Evolutionary conservation across 53 echinoderm and acorn worm species (phyloP), one percentile per base, ranked within the genome.

Genomic region (Mesocentrotus franciscanus): DNA sequence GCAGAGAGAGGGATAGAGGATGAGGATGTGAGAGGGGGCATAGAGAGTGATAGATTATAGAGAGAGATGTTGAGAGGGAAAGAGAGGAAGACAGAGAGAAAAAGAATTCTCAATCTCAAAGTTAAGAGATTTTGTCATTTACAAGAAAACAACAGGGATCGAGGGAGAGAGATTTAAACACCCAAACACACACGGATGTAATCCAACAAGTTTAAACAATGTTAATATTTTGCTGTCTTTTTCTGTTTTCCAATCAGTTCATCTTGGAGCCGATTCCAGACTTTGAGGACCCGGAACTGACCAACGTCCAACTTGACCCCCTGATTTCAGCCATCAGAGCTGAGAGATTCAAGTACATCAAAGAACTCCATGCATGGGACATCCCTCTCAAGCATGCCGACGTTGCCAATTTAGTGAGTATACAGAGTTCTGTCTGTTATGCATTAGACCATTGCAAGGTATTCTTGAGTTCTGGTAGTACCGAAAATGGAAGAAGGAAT

Each of bases 281-380:
- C 56, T 98, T 97, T 74, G 83, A 97, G 94, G 99, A 99, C 95
- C 96, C 98, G 30, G 97, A 96, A 9, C 26, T 99, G 60, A 95
- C 95, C 58, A 99, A 99, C 42, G 99, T 99, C 71, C 61, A 81
- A 33, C 74, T 99, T 18, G 99, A 98, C 34, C 97, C 98, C 20
- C 95, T 99, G 9, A 78, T 99, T 42, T 56, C 61, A 91, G 93
- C 98, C 33, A 85, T 99, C 60, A 89, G 98, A 78, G 92, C 97
- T 1, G 98, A 99, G 96, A 93, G 99, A 26, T 99, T 98, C 93
- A 98, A 98, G 84, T 99, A 96, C 94, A 96, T 98, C 92, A 99
- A 99, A 76, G 99, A 99, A 74, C 95, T 99, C 4, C 97, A 99
- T 87, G 96, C 98, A 7, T 99, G 99, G 99, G 98, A 99, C 90